A percentile compares a stretch with the other conserved stretches of the same genome.
These are phyloP conservation scores for Branchipolynoe longqiensis DNA, from an alignment of 2,888 invertebrate species.

Conservation along the genomic window DNA sequence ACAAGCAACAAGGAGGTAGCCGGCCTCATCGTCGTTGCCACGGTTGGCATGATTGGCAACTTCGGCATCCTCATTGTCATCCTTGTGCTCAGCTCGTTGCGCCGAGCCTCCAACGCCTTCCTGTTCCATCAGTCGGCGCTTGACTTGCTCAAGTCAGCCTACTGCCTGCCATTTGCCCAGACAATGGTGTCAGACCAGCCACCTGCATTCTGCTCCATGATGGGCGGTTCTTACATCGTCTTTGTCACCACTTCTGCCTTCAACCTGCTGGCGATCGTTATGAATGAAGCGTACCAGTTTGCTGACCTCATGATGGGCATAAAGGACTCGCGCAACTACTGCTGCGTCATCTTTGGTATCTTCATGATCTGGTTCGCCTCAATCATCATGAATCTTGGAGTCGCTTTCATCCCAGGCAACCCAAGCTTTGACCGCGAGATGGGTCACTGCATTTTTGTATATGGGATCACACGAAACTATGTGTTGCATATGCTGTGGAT, in stretches of 20 bases:
- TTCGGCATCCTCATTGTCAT: conserved; percentile 59
- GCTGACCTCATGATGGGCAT: conserved; percentile 69
- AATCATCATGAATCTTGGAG: conserved; percentile 92
- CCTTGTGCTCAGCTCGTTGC: conserved; percentile 68
- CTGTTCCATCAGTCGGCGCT: conserved; percentile 77
- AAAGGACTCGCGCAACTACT: conserved; percentile 74
- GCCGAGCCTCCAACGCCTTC: conserved; percentile 78
- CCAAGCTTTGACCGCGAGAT: conserved; percentile 84
- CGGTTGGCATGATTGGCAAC: conserved; percentile 65
- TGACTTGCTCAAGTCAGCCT: conserved; percentile 78
- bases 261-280: conserved; percentile 87
- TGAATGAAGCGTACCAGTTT: conserved; percentile 80
- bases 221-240: conserved; percentile 93
- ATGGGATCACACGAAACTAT: conserved; percentile 93
- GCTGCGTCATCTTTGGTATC: conserved; percentile 92
- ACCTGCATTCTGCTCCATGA: conserved; percentile 86
- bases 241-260: conserved; percentile 94
- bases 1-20: conserved; percentile 58
- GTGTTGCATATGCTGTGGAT: conserved; percentile 95
- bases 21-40: conserved; percentile 62
- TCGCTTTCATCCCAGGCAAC: conserved; percentile 80
- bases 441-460: conserved; percentile 89
- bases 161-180: conserved; percentile 78
- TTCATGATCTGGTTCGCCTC: conserved; percentile 97
- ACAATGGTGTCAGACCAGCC: conserved; percentile 71